A percentile compares a stretch with the other conserved stretches of the same genome.
phyloP scores from a whole-genome alignment of 2,797 vertebrate genomes.

The Lateolabrax maculatus region DNA sequence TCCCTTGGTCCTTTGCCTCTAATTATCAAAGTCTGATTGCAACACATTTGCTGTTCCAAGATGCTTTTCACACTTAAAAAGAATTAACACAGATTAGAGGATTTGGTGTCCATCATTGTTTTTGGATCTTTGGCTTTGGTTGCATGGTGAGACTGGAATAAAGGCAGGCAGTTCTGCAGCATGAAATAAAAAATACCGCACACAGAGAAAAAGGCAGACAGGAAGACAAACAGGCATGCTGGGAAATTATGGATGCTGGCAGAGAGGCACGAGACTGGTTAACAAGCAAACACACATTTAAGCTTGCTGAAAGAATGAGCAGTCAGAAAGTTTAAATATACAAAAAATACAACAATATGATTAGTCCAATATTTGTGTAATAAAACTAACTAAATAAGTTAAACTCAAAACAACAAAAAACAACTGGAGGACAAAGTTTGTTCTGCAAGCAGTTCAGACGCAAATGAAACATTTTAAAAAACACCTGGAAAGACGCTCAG shows the following conservation, averaged over 20 bases:
- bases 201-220: constrained; percentile 33
- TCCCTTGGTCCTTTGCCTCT: constrained; percentile 68
- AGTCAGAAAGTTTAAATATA: neutral
- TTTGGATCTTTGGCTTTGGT: constrained; percentile 53
- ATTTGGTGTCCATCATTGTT: constrained; percentile 67
- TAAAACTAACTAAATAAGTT: neutral
- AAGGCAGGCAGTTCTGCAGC: constrained; percentile 1
- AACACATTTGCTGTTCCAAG: constrained; percentile 72
- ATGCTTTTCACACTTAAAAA: constrained; percentile 70
- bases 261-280: neutral
- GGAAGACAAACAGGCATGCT: constrained; percentile 34
- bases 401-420: neutral
- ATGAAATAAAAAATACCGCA: constrained; percentile 21
- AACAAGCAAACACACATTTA: constrained; percentile 5
- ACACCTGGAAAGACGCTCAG: neutral
- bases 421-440: neutral
- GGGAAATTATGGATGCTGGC: constrained; percentile 32
- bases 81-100: constrained; percentile 73
- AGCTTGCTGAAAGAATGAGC: neutral
- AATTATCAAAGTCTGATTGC: constrained; percentile 81
- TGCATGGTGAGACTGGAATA: constrained; percentile 29
- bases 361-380: neutral
- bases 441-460: neutral
- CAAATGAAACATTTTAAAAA: neutral
- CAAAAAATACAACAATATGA: neutral